These are phyloP conservation scores for Ommatoiulus sabulosus DNA, from an alignment of 2,888 invertebrate genomes.

Conservation along the genomic window DNA sequence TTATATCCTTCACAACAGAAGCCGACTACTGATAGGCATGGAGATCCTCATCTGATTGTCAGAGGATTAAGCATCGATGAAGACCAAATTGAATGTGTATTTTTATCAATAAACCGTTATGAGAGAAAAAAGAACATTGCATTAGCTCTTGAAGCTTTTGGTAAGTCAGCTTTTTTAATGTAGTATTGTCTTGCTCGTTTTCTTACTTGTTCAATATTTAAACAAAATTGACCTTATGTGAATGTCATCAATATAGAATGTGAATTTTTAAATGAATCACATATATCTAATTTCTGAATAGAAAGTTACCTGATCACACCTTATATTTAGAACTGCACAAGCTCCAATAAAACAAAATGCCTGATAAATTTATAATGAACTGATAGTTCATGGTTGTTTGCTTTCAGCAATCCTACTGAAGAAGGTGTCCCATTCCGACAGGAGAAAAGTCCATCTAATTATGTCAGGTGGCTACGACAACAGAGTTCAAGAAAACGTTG, in stretches of 20 bases:
- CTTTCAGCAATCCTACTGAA: constrained; percentile 59
- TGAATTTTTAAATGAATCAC: no score
- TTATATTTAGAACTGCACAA: no score
- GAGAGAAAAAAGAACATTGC: constrained; percentile 96
- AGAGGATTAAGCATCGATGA: constrained; percentile 17
- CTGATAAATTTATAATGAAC: no score
- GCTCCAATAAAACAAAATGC: no score
- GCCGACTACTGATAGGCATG: constrained; percentile 61
- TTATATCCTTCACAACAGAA: constrained; percentile 83
- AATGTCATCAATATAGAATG: no score
- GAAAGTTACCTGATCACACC: no score
- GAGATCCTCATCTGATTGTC: constrained; percentile 59
- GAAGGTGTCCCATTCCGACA: constrained; percentile 54
- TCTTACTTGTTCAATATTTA: constrained; percentile 59
- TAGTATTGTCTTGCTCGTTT: not conserved
- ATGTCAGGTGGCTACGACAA: constrained; percentile 98
- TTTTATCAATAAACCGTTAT: constrained; percentile 96
- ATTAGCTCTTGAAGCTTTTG: constrained; percentile 85
- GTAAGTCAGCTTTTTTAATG: constrained; percentile 64
- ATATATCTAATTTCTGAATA: no score
- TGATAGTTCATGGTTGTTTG: not conserved
- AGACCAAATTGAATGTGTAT: constrained; percentile 69
- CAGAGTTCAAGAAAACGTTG: constrained; percentile 86
- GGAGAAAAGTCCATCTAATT: constrained; percentile 77
- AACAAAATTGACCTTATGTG: no score